phyloP scores from a whole-genome alignment of 1,140 invertebrate genomes.

The Zophobas atratus region DNA sequence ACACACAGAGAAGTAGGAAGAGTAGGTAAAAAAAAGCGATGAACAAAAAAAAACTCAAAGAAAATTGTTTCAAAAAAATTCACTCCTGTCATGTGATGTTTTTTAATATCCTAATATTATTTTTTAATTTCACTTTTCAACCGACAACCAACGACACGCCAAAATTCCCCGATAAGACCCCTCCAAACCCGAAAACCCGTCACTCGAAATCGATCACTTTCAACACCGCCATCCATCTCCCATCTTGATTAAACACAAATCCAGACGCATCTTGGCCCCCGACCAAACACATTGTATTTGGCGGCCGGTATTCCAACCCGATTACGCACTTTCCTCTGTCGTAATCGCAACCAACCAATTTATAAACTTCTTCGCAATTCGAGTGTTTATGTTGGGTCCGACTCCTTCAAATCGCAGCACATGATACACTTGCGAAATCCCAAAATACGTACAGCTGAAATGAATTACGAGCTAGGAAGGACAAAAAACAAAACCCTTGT shows the following conservation, averaged over 20 bases:
- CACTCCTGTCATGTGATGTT: too few species aligned
- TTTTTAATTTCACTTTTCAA: too few species aligned
- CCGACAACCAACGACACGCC: too few species aligned
- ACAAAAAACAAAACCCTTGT: not conserved
- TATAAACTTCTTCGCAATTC: slow-evolving; percentile 1
- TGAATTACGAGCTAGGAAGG: not conserved
- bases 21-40: too few species aligned
- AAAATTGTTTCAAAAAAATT: too few species aligned
- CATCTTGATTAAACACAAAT: not conserved
- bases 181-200: too few species aligned
- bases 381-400: not conserved
- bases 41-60: too few species aligned
- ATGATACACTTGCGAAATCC: slow-evolving; percentile 4
- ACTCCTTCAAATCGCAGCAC: not conserved
- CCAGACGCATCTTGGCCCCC: not conserved
- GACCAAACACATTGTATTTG: slow-evolving; percentile 3
- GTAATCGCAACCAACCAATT: not conserved
- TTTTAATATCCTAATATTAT: too few species aligned
- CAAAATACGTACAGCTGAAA: not conserved
- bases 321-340: slow-evolving; percentile 6
- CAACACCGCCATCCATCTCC: not conserved
- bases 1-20: too few species aligned
- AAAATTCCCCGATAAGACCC: too few species aligned
- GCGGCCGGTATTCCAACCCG: not conserved
- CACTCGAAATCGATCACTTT: too few species aligned